Base-by-base conservation (phyloP, 2,888 invertebrate species). In the Merodon equestris region DNA sequence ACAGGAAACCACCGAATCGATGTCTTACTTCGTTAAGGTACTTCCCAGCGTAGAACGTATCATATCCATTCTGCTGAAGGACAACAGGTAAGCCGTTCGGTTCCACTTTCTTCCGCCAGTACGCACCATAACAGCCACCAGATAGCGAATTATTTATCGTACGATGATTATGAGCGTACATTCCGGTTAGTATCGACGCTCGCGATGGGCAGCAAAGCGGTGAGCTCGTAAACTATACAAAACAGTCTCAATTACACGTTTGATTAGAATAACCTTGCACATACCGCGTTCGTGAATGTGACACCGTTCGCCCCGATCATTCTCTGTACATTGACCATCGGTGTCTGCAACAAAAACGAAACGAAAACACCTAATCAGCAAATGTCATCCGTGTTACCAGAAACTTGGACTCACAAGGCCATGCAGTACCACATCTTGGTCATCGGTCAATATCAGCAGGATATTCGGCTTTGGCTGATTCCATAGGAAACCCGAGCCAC, bases 151-250 rank as follows among this genome's bases (percentile, higher is more conserved):
- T 97, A 88, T 97, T 97, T 14, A 90, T 86, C 0, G 94, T 94
- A 9, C 89, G 87, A 85, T 95, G 94, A 88, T 97, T 97, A 88
- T 97, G 97, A 0, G 94, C 92, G 87, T 96, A 96, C 76, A 92
- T 90, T 0, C 97, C 97, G 0, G 95, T 95, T 17, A 97, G 90
- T 54, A 97, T 91, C 34, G 95, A 94, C 5, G 96, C 93, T n/a
- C 97, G 92, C 84, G 96, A 96, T 0, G 97, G 97, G 83, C 97
- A 97, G 87, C 97, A 97, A 45, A 97, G 91, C 0, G 97, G 97
- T 0, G 95, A 93, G 44, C 93, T 93, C 0, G 93, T 94, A 89
- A 94, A 97, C 96, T 96, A 10, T 10, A 40, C 2, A 40, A n/a
- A 40, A 40, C 40, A 40, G 9, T n/a, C 10, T 40, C 40, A 9